A percentile compares a stretch with the other conserved stretches of the same genome.
Evolutionary conservation across 2,797 vertebrate genomes (phyloP).

Genomic region (Pseudomugil tenellus): DNA sequence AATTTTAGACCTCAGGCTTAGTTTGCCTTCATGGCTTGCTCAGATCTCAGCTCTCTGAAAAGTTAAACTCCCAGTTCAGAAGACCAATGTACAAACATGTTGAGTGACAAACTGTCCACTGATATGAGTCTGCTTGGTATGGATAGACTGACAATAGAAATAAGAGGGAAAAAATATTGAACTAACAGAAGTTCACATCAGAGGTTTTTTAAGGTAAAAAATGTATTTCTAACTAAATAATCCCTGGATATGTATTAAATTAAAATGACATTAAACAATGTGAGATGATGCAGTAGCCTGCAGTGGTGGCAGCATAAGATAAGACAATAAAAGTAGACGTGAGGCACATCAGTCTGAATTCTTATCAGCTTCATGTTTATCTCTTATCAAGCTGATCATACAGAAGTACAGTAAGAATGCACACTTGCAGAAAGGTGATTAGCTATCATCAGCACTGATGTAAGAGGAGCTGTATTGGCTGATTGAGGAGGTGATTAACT

Average conservation of each 20-base stretch:
- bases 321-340: not conserved
- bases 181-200: not conserved
- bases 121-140: not conserved
- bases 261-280: not conserved
- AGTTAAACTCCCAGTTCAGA: not conserved
- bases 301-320: not conserved
- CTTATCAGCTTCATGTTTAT: slow-evolving; percentile 1
- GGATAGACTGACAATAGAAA: too few species aligned
- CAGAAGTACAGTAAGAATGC: too few species aligned
- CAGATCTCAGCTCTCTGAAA: not conserved
- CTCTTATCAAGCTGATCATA: not conserved
- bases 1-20: not conserved
- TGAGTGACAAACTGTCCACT: too few species aligned
- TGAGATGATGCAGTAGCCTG: not conserved
- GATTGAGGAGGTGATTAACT: too few species aligned
- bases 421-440: too few species aligned
- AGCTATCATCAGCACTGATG: too few species aligned
- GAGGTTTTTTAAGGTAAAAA: not conserved
- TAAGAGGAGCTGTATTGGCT: too few species aligned
- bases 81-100: too few species aligned
- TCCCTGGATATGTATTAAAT: not conserved
- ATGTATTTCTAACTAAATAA: not conserved
- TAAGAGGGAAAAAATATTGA: not conserved
- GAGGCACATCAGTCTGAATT: not conserved
- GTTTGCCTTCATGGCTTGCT: not conserved